Conservation (phyloP, 2,113 vertebrate genomes). For the Lampris incognitus region DNA sequence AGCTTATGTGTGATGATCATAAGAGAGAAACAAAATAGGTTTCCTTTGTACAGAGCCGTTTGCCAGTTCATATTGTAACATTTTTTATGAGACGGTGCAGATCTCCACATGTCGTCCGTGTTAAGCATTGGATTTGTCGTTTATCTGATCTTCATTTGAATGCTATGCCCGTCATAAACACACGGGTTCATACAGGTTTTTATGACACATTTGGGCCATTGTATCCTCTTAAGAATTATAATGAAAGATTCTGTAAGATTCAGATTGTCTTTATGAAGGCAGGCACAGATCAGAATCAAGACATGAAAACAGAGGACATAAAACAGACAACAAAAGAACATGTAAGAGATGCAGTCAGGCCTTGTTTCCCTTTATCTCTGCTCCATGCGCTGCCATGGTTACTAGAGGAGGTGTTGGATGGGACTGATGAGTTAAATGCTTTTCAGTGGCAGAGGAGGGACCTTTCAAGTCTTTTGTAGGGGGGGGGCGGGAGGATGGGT, state of each 20-base stretch:
- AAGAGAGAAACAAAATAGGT: no score
- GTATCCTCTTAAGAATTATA: slow-evolving; percentile 24
- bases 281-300: slow-evolving; percentile 7
- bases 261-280: background rate
- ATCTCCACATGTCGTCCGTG: background rate
- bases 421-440: slow-evolving; percentile 43
- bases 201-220: slow-evolving; percentile 41
- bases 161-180: slow-evolving; percentile 21
- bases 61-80: background rate
- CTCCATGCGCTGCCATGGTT: slow-evolving; percentile 46
- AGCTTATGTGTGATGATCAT: no score
- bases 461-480: slow-evolving; percentile 1
- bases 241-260: slow-evolving; percentile 11
- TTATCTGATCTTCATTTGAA: slow-evolving; percentile 48
- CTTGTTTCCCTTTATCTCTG: slow-evolving; percentile 23
- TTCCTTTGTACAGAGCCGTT: background rate
- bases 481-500: slow-evolving; percentile 8
- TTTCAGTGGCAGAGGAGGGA: slow-evolving; percentile 21
- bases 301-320: background rate
- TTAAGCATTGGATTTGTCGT: slow-evolving; percentile 17
- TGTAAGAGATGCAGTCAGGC: slow-evolving; percentile 5
- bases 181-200: slow-evolving; percentile 11
- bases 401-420: slow-evolving; percentile 28
- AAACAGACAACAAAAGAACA: background rate
- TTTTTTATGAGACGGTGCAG: background rate